These are phyloP conservation scores for Entosphenus tridentatus DNA, from an alignment of 2,113 vertebrate genomes.

Conservation along the genomic window DNA sequence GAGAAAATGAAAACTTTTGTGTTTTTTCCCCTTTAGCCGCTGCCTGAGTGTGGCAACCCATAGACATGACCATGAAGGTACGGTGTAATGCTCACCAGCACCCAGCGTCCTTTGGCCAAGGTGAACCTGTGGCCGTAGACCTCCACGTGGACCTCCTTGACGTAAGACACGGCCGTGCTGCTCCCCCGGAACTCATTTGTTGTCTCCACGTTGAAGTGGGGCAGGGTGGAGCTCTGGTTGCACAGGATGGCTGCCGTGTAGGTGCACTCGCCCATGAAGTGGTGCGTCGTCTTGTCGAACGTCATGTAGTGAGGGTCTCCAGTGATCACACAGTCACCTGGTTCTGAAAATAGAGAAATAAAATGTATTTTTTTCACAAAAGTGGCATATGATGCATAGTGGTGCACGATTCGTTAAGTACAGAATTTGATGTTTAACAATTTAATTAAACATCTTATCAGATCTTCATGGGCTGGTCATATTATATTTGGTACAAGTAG, in stretches of 20 bases:
- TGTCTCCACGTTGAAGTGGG: slow-evolving; percentile 38
- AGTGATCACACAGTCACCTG: slow-evolving; percentile 14
- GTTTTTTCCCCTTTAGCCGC: too few relatives aligned
- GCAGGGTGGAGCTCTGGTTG: slow-evolving; percentile 19
- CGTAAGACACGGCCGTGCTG: slow-evolving; percentile 41
- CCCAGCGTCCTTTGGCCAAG: slow-evolving; percentile 33
- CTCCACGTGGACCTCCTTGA: slow-evolving; percentile 34
- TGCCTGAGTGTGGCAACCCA: not conserved
- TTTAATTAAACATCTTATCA: too few relatives aligned
- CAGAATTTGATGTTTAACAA: too few relatives aligned
- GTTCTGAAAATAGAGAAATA: slow-evolving; percentile 1
- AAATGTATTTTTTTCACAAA: too few relatives aligned
- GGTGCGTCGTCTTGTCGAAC: slow-evolving; percentile 36
- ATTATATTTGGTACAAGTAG: too few relatives aligned
- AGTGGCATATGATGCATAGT: too few relatives aligned
- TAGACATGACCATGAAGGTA: slow-evolving; percentile 8
- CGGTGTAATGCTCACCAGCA: slow-evolving; percentile 28
- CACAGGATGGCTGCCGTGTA: slow-evolving; percentile 47
- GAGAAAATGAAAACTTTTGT: too few relatives aligned
- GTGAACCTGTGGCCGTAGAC: slow-evolving; percentile 23
- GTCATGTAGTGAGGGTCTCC: slow-evolving; percentile 29
- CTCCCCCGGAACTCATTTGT: slow-evolving; percentile 46
- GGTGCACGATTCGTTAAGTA: too few relatives aligned
- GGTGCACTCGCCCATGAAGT: slow-evolving; percentile 62
- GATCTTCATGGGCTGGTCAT: too few relatives aligned